Evolutionary conservation across 2,797 vertebrate species (phyloP).

Genomic region (Paramormyrops hopkinsi): DNA sequence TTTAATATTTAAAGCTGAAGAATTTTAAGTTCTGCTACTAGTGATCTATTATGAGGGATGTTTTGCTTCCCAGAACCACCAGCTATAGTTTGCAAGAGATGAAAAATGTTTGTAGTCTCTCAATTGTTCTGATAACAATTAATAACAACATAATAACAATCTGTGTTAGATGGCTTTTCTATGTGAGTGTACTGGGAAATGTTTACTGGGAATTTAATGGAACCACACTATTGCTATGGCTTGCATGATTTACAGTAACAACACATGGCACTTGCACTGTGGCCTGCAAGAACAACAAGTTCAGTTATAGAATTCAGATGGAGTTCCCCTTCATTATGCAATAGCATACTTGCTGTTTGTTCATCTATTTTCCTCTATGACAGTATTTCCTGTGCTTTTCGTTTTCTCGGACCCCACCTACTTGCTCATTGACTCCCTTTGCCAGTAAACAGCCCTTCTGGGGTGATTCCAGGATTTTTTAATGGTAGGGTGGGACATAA

Average conservation of each 20-base stretch:
- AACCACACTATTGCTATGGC: not conserved
- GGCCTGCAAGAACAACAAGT: not conserved
- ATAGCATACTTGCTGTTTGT: not conserved
- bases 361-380: not conserved
- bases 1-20: not conserved
- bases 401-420: not conserved
- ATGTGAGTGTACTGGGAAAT: not conserved
- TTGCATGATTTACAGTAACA: not conserved
- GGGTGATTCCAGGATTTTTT: not conserved
- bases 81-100: not conserved
- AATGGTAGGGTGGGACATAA: not conserved
- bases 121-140: not conserved
- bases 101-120: not conserved
- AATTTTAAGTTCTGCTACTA: not conserved
- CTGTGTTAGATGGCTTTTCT: not conserved
- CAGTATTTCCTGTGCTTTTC: not conserved
- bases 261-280: not conserved
- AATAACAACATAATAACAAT: not conserved
- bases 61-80: not conserved
- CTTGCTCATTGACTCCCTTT: not conserved
- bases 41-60: not conserved
- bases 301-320: not conserved
- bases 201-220: not conserved
- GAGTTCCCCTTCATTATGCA: not conserved
- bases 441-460: not conserved